These are phyloP conservation scores for Oreochromis tanganicae DNA, from an alignment of 2,113 vertebrate species.

Conservation along the genomic window DNA sequence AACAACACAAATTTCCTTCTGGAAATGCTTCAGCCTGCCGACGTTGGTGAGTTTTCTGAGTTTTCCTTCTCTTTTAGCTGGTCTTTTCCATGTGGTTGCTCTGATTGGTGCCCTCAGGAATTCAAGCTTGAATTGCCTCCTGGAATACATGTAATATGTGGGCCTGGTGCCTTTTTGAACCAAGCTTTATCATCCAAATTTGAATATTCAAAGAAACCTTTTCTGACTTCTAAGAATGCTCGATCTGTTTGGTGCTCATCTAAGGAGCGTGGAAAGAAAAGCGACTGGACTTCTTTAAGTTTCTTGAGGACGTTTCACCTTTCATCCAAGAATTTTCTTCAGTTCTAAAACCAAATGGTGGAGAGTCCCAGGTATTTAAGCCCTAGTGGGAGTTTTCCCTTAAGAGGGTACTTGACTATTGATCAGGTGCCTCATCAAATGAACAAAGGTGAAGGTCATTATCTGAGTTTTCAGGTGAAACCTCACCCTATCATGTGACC, in stretches of 20 bases:
- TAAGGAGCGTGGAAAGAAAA: neutral
- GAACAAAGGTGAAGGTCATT: neutral
- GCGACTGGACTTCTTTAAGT: neutral
- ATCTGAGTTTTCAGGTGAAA: neutral
- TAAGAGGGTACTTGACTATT: neutral
- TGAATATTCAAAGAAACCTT: neutral
- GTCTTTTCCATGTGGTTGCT: conserved; percentile 24
- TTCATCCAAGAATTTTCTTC: neutral
- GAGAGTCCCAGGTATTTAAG: neutral
- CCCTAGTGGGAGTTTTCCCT: neutral
- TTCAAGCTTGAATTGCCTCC: neutral
- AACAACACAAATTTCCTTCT: conserved; percentile 72
- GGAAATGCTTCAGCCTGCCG: conserved; percentile 70
- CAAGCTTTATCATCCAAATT: neutral
- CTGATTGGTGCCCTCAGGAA: conserved; percentile 12
- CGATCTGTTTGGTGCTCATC: neutral
- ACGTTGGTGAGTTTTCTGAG: conserved; percentile 68
- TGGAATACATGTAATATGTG: neutral
- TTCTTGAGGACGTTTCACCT: neutral
- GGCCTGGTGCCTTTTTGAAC: neutral
- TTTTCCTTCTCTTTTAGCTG: neutral
- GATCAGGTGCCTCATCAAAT: neutral
- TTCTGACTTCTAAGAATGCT: neutral
- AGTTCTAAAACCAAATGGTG: neutral
- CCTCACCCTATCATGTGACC: neutral